Evolutionary conservation across 2,888 invertebrate species (phyloP).

Genomic region (Salticus scenicus): DNA sequence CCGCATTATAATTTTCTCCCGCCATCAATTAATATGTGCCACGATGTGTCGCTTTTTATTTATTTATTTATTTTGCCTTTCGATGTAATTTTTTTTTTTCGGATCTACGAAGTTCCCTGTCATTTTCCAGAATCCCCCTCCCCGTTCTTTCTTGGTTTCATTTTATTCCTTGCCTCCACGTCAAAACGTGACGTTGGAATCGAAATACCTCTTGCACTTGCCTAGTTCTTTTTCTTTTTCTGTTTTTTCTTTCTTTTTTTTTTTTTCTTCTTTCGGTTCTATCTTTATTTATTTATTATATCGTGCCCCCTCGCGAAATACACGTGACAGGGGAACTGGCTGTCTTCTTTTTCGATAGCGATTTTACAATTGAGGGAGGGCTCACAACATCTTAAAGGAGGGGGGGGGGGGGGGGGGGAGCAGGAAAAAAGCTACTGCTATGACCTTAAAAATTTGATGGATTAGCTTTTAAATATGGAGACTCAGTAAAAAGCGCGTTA

Average conservation of each 20-base stretch:
- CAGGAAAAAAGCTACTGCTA: conserved; percentile 40
- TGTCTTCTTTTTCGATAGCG: conserved; percentile 43
- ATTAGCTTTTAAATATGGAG: conserved; percentile 61
- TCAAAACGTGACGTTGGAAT: conserved; percentile 64
- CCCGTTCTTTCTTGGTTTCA: conserved; percentile 1
- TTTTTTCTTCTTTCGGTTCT: not conserved
- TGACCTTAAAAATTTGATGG: conserved; percentile 68
- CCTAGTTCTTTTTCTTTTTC: conserved; percentile 3
- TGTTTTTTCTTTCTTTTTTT: not conserved
- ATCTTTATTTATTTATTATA: conserved; percentile 34
- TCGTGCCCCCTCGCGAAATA: conserved; percentile 16
- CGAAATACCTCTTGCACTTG: conserved; percentile 35
- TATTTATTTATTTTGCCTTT: conserved; percentile 32
- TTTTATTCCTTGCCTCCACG: conserved; percentile 31
- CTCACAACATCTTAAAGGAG: not conserved
- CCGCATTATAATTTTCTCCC: conserved; percentile 71
- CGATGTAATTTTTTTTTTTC: conserved; percentile 6
- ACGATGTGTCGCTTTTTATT: conserved; percentile 44
- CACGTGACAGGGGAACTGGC: conserved; percentile 49
- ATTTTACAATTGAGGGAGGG: conserved; percentile 57
- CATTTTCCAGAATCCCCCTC: conserved; percentile 32
- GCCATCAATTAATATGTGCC: conserved; percentile 71
- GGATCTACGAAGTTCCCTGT: conserved; percentile 41
- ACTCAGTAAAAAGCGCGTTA: conserved; percentile 16
- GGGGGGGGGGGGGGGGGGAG: conserved; percentile 10